Evolutionary conservation across 2,888 invertebrate genomes (phyloP).

Genomic region (Perithous albicinctus): DNA sequence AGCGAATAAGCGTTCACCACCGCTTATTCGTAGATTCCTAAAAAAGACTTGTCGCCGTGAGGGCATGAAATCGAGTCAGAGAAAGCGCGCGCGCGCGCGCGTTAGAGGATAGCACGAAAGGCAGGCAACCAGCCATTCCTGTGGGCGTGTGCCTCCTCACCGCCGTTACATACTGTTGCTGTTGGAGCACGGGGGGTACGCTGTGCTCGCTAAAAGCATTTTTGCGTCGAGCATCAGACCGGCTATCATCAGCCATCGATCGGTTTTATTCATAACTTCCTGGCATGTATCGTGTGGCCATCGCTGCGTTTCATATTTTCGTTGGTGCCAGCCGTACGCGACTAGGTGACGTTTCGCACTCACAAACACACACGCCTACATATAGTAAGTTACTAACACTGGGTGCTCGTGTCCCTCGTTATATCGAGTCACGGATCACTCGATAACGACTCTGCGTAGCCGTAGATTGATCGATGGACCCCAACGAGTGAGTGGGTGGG

Average conservation of each 20-base stretch:
- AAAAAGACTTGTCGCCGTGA: constrained; percentile 36
- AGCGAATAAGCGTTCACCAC: not conserved
- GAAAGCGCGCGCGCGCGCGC: constrained; percentile 2
- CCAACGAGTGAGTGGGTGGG: not conserved
- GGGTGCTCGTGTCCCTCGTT: constrained; percentile 36
- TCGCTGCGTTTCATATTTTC: constrained; percentile 56
- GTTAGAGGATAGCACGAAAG: constrained; percentile 44
- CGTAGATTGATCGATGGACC: constrained; percentile 52
- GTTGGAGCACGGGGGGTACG: constrained; percentile 71
- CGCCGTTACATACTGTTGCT: constrained; percentile 20
- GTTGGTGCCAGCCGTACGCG: constrained; percentile 36
- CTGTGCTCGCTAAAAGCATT: constrained; percentile 83
- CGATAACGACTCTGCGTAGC: constrained; percentile 47
- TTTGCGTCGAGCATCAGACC: constrained; percentile 81
- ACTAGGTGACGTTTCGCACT: constrained; percentile 41
- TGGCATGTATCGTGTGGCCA: constrained; percentile 44
- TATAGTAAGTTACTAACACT: not conserved
- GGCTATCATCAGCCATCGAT: constrained; percentile 82
- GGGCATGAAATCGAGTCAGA: constrained; percentile 32
- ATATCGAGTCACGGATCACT: constrained; percentile 55
- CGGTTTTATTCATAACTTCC: constrained; percentile 80
- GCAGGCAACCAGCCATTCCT: constrained; percentile 58
- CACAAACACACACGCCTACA: constrained; percentile 5
- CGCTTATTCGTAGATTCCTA: constrained; percentile 11
- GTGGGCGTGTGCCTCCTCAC: constrained; percentile 54